Percentiles rank a stretch among this genome's conserved stretches.
These are phyloP conservation scores for Drosophila neutralis DNA, from an alignment of 2,888 invertebrate species.

Conservation along the genomic window DNA sequence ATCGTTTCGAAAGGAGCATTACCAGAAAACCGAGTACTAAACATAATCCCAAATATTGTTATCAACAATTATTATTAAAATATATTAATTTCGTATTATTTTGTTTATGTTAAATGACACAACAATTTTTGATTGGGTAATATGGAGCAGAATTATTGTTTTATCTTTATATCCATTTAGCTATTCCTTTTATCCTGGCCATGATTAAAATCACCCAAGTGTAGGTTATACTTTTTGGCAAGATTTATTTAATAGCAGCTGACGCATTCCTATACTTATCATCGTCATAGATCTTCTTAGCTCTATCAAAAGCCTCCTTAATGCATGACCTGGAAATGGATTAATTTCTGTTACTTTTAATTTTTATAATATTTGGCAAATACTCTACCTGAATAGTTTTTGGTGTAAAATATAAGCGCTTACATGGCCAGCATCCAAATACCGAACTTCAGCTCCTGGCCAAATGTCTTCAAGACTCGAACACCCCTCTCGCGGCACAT, in stretches of 20 bases:
- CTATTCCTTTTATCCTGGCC: not conserved
- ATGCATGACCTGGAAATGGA: constrained; percentile 88
- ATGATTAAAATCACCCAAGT: not conserved
- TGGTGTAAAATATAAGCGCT: constrained; percentile 94
- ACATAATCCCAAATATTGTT: constrained; percentile 26
- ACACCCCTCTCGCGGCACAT: constrained; percentile 94
- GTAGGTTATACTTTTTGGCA: constrained; percentile 36
- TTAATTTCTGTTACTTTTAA: not conserved
- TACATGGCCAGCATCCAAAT: constrained; percentile 95
- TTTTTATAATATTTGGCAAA: not conserved
- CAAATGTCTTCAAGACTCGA: constrained; percentile 94
- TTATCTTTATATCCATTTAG: not conserved
- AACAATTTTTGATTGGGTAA: constrained; percentile 6
- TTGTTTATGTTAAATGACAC: constrained; percentile 24
- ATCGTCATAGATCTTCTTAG: constrained; percentile 86
- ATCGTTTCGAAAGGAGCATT: constrained; percentile 95
- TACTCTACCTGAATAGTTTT: constrained; percentile 91
- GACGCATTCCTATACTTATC: constrained; percentile 72
- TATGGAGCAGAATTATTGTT: not conserved
- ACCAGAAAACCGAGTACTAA: constrained; percentile 85
- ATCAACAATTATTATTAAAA: constrained; percentile 33
- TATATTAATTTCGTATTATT: constrained; percentile 29
- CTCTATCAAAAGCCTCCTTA: constrained; percentile 90
- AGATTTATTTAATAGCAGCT: constrained; percentile 73
- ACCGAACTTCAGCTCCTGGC: constrained; percentile 96